Evolutionary conservation across 2,113 vertebrate species (phyloP), one percentile per base, ranked within the genome.

Genomic region (Delphinapterus leucas): DNA sequence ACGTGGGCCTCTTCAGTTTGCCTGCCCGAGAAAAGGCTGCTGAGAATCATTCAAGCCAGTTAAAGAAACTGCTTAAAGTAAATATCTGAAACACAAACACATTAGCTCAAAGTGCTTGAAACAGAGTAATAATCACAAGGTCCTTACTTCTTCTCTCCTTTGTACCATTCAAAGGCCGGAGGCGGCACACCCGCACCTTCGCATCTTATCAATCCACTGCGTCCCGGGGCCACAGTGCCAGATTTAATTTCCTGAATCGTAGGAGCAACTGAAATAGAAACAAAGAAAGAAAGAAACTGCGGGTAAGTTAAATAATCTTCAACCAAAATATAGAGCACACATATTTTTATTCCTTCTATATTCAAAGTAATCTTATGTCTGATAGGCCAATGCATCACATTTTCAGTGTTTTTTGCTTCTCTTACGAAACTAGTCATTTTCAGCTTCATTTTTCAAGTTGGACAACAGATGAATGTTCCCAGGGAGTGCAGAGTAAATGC

Each of bases 241-340:
- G 99, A 99, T 98, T 99, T 99, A 98, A 99, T 99, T 98, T 99
- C 99, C 98, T 99, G 99, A 98, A 99, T 99, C 85, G 99, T 98
- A 95, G 99, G 99, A 38, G 99, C 98, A 99, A 99, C 99, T 99
- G 98, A 55, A 97, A 98, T 98, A 76, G 97, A 98, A 98, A 98
- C 96, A 98, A 96, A 96, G 20, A 76, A 94, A 38, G 4, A 33
- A 76, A 93, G 58, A 88, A 90, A 49, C 25, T 49, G 41, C 71
- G n/a, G 47, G 93, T 97, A 81, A 98, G 41, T 70, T 60, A 90
- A 95, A 81, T 97, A 31, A 89, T 98, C 97, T 93, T 95, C 77
- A 88, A 73, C 86, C 96, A 63, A 93, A 80, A 82, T 88, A 94
- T 33, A 49, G 47, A 70, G 38, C 60, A 89, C 79, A 80, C 49